Evolutionary conservation across 2,113 vertebrate genomes (phyloP), one percentile per base, ranked within the genome.

Genomic region (Crypturellus undulatus): DNA sequence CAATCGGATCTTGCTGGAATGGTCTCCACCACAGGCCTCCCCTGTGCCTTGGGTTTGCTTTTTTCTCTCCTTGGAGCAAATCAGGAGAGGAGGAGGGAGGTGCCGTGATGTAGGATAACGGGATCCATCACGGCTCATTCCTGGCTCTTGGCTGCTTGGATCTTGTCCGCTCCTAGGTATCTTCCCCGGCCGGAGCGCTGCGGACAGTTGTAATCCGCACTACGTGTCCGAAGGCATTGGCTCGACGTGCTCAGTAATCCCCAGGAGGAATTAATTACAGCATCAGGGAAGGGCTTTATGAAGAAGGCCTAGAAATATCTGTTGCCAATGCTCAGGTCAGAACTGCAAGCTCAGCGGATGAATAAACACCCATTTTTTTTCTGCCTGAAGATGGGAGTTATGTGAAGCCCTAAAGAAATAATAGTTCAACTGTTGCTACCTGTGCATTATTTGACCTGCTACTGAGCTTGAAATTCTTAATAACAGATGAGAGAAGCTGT

Each of bases 361-460:
- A 88, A 59, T 58, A 62, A 91, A 71, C 62, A 49, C n/a, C n/a
- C n/a, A n/a, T n/a, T n/a, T n/a, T 58, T 72, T n/a, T 70, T 84
- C 81, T 90, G 70, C 89, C 83, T 84, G 52, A 90, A 84, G 92
- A 64, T 5, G 13, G 42, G 70, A 85, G 36, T 87, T 87, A 36
- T 60, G 4, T 1, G 3, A 82, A 92, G 87, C 43, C 67, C 59
- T 81, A 79, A 54, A 91, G 32, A 71, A 90, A 28, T 32, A 58
- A 25, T 65, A 51, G 47, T 69, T 58, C 21, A 21, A 28, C 36
- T 91, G 73, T 72, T 92, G 77, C 5, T 70, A 7, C 0, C 36
- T 54, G 24, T 88, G 78, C 42, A 2, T 43, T 38, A 32, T 64
- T 78, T 32, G 43, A 45, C 10, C 32, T 60, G 71, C 69, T 30